phyloP scores from a whole-genome alignment of 2,113 vertebrate genomes.

The Cichladusa arquata region DNA sequence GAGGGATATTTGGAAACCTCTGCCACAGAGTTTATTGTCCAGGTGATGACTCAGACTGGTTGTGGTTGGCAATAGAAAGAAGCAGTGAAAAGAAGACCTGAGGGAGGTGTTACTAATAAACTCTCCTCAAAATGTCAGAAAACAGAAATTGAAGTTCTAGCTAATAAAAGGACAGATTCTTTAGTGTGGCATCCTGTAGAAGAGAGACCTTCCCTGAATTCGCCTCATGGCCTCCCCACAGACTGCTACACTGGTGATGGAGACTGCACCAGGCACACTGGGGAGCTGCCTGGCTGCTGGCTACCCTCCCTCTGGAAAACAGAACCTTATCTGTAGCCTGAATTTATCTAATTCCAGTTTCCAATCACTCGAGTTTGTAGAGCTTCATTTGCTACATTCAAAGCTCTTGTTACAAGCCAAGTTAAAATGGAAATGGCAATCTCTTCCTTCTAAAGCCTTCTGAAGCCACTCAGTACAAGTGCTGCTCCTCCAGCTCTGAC shows the following conservation, averaged over 20 bases:
- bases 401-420: not conserved
- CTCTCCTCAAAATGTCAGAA: not conserved
- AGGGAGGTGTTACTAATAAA: not conserved
- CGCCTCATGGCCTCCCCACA: not conserved
- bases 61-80: not conserved
- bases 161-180: not conserved
- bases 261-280: not conserved
- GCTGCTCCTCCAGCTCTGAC: not conserved
- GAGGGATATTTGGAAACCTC: not conserved
- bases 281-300: not conserved
- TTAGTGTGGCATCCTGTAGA: not conserved
- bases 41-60: not conserved
- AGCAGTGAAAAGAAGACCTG: not conserved
- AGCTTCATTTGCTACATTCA: not conserved
- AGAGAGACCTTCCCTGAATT: not conserved
- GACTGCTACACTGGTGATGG: accelerated
- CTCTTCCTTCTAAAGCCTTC: not conserved
- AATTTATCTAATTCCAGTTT: not conserved
- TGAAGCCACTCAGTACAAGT: not conserved
- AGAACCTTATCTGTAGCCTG: not conserved
- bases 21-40: not conserved
- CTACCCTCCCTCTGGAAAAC: not conserved
- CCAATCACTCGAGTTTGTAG: not conserved
- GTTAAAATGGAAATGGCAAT: not conserved
- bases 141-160: not conserved